Evolutionary conservation across 2,113 vertebrate genomes (phyloP), one percentile per base, ranked within the genome.

Genomic region (Datnioides undecimradiatus): DNA sequence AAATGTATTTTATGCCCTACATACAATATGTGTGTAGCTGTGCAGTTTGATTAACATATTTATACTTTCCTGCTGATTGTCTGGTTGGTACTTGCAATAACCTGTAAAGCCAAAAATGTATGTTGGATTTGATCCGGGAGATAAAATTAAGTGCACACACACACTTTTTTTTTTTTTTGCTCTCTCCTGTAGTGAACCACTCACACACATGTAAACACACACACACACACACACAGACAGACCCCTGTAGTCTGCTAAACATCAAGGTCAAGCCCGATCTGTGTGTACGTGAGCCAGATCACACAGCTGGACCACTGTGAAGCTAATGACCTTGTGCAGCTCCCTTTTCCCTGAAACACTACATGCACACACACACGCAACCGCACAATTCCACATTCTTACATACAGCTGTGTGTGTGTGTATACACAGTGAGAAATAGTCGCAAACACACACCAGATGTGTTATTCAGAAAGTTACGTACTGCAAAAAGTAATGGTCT

Each of bases 281-380:
- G 57, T 14, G 74, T 67, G 60, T 71, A 68, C 73, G 62, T 84
- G 54, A 76, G 70, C 80, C 67, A 60, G 68, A 81, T 77, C 80
- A 63, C 78, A 86, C 83, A 85, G 82, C 75, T 82, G 80, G 76
- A 72, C 78, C 73, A 31, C 74, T 80, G 72, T 66, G 83, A 80
- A 69, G 49, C 27, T 57, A 67, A 73, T 62, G 83, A 87, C 83
- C 76, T 81, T 70, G 76, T 64, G 63, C 45, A 71, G 41, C 64
- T 76, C 66, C 55, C 31, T 62, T 31, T 57, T 60, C 45, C 43
- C 21, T 40, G 2, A 60, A 45, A 41, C 9, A 38, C 71, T 33
- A 1, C 21, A 49, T n/a, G 12, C 48, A 12, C n/a, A 67, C 48
- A n/a, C 49, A 11, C 23, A 40, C 49, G 58, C 31, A 5, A 40